These are phyloP conservation scores for Tethea ocularis DNA, from an alignment of 2,888 invertebrate species.

Conservation along the genomic window DNA sequence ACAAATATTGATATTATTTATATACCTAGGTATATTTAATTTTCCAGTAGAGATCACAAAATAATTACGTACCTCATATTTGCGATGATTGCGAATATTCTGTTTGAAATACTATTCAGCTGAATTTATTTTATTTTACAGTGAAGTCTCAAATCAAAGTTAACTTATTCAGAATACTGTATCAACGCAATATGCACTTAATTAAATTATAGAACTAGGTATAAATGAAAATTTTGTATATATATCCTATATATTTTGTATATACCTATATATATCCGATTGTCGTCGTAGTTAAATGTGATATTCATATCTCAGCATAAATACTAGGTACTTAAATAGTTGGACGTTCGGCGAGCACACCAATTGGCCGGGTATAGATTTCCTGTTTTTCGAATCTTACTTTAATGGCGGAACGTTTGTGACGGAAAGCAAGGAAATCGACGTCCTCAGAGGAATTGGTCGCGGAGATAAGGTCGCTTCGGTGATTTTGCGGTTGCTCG, in stretches of 20 bases:
- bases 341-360: constrained; percentile 12
- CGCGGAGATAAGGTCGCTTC: constrained; percentile 32
- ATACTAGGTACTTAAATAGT: no score
- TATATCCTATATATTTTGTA: no score
- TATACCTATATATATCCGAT: no score
- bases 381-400: constrained; percentile 28
- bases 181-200: neutral
- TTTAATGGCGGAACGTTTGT: constrained; percentile 28
- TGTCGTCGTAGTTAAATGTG: neutral
- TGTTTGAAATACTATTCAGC: neutral
- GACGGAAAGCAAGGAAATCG: constrained; percentile 35
- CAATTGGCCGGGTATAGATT: constrained; percentile 28
- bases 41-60: neutral
- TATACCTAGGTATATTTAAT: neutral
- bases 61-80: neutral
- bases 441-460: constrained; percentile 30
- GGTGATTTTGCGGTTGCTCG: constrained; percentile 21
- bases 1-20: neutral
- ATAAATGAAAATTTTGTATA: neutral
- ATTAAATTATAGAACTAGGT: neutral
- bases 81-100: neutral
- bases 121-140: neutral
- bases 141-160: neutral
- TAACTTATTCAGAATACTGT: neutral
- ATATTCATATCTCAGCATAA: neutral